Conservation (phyloP, 2,888 invertebrate species). For the Trichogramma dendrolimi region DNA sequence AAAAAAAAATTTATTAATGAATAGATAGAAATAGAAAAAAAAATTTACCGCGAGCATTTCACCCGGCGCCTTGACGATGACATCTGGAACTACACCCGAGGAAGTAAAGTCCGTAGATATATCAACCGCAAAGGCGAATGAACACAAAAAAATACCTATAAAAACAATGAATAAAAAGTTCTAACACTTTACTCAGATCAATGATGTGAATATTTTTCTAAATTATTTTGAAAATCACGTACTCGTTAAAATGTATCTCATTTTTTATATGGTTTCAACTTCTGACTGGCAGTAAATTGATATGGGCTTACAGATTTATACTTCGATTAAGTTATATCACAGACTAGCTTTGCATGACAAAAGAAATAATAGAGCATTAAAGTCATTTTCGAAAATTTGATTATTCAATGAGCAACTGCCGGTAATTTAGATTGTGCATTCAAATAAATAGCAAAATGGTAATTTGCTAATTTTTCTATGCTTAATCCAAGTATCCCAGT, state of each 20-base stretch:
- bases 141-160: constrained; percentile 10
- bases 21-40: not conserved
- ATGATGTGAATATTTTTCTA: not conserved
- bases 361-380: constrained; percentile 10
- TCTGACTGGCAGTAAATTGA: constrained; percentile 6
- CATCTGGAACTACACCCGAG: constrained; percentile 20
- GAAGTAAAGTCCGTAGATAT: constrained; percentile 12
- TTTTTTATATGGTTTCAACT: constrained; percentile 5
- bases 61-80: constrained; percentile 13
- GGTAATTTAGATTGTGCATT: not conserved
- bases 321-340: constrained; percentile 13
- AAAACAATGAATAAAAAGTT: not conserved
- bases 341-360: constrained; percentile 4
- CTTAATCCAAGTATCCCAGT: not conserved
- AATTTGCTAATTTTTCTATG: not conserved
- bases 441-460: not conserved
- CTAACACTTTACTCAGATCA: not conserved
- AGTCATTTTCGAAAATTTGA: constrained; percentile 9
- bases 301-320: constrained; percentile 16
- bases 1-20: not conserved
- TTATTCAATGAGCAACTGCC: constrained; percentile 4
- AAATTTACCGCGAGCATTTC: constrained; percentile 23
- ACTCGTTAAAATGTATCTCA: constrained; percentile 20
- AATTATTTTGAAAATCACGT: constrained; percentile 3
- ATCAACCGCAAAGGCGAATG: constrained; percentile 18